Percentiles rank a stretch among this genome's conserved stretches.
phyloP scores from a whole-genome alignment of 2,797 vertebrate genomes.

The Jordanella pulchra region DNA sequence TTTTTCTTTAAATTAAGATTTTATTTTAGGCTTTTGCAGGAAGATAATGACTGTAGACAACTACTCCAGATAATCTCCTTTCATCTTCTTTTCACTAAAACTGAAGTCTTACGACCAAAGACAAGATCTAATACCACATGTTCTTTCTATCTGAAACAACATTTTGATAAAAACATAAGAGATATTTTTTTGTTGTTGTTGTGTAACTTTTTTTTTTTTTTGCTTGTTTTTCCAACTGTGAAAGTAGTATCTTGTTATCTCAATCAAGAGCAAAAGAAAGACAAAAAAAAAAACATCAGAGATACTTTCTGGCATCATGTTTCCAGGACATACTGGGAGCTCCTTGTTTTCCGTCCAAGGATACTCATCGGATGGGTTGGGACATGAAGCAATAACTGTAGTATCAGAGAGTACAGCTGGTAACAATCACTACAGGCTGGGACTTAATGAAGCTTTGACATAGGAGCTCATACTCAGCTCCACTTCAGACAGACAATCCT shows the following conservation, averaged over 20 bases:
- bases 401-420: constrained; percentile 71
- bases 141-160: neutral
- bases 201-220: too few species aligned
- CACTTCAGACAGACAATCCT: constrained; percentile 60
- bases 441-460: constrained; percentile 73
- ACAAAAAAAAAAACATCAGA: constrained; percentile 18
- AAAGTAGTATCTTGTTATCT: constrained; percentile 34
- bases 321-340: constrained; percentile 46
- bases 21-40: neutral
- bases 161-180: neutral
- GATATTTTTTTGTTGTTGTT: neutral
- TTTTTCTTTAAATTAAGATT: neutral
- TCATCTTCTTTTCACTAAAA: neutral
- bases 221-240: constrained; percentile 6
- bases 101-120: neutral
- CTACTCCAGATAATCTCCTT: neutral
- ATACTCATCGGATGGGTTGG: constrained; percentile 66
- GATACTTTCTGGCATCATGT: constrained; percentile 44
- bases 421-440: constrained; percentile 68
- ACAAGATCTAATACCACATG: neutral
- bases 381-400: constrained; percentile 30
- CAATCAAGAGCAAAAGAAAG: constrained; percentile 2
- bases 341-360: constrained; percentile 50
- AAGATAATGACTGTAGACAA: neutral
- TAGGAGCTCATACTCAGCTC: constrained; percentile 52